phyloP scores from a whole-genome alignment of 1,140 invertebrate genomes.

The Hycleus phaleratus region DNA sequence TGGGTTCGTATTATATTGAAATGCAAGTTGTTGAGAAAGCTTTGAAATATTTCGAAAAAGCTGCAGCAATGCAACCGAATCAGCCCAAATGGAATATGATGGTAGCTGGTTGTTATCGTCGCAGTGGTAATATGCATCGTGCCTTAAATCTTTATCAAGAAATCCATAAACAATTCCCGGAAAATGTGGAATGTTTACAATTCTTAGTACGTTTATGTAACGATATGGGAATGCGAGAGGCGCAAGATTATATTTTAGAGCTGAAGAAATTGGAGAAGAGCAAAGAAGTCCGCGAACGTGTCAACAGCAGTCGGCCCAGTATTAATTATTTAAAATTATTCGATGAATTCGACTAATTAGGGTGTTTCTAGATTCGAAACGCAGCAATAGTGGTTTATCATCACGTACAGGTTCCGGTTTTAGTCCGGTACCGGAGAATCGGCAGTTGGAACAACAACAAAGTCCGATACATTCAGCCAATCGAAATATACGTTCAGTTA shows the following conservation, averaged over 20 bases:
- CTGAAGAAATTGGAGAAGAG: constrained; percentile 76
- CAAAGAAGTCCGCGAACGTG: constrained; percentile 59
- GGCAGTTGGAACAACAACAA: constrained; percentile 19
- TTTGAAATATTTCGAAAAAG: constrained; percentile 79
- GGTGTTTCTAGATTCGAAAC: constrained; percentile 41
- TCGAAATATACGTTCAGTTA: constrained; percentile 26
- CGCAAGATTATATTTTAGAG: constrained; percentile 67
- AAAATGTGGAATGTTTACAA: constrained; percentile 80
- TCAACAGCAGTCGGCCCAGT: constrained; percentile 51
- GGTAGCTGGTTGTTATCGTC: constrained; percentile 74
- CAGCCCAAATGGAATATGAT: constrained; percentile 79
- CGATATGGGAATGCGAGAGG: constrained; percentile 76
- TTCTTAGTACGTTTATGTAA: constrained; percentile 74
- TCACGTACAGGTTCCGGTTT: constrained; percentile 49
- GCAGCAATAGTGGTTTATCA: constrained; percentile 50
- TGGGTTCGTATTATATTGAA: constrained; percentile 86
- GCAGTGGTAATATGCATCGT: constrained; percentile 72
- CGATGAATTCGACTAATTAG: no score
- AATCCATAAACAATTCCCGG: constrained; percentile 71
- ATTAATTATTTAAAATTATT: constrained; percentile 9
- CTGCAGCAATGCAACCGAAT: constrained; percentile 77
- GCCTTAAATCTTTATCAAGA: constrained; percentile 74
- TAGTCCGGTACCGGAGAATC: constrained; percentile 45
- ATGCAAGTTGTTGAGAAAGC: constrained; percentile 84
- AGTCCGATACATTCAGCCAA: constrained; percentile 29